A percentile compares a stretch with the other conserved stretches of the same genome.
Conservation (phyloP, 2,888 invertebrate genomes). For the Cantharis flavilabris region DNA sequence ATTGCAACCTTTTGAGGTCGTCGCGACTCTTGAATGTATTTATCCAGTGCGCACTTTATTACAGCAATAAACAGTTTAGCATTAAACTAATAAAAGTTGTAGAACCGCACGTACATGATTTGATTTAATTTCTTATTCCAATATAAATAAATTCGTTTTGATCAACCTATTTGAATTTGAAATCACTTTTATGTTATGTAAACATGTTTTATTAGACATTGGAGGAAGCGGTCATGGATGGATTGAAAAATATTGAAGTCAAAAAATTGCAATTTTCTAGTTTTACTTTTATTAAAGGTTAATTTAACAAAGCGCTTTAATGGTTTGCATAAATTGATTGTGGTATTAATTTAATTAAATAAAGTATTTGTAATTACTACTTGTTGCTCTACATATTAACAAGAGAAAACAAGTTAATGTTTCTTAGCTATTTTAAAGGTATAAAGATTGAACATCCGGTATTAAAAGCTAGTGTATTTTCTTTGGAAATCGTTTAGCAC, state of each 20-base stretch:
- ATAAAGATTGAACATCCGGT: slow-evolving; percentile 9
- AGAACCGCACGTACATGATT: background rate
- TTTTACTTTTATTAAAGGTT: background rate
- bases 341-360: background rate
- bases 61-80: background rate
- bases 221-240: background rate
- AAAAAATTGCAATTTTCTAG: background rate
- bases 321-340: background rate
- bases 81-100: background rate
- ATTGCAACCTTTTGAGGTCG: background rate
- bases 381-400: background rate
- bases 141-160: background rate
- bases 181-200: background rate
- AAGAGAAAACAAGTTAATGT: slow-evolving; percentile 9
- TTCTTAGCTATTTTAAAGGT: background rate
- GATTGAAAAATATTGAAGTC: background rate
- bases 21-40: background rate
- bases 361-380: background rate
- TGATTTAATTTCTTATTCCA: background rate
- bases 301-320: background rate
- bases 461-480: slow-evolving; percentile 11
- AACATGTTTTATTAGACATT: too few species aligned
- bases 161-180: background rate
- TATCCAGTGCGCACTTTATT: background rate
- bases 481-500: slow-evolving; percentile 12